phyloP scores from a whole-genome alignment of 2,888 invertebrate species.

The Opisthograptis luteolata region DNA sequence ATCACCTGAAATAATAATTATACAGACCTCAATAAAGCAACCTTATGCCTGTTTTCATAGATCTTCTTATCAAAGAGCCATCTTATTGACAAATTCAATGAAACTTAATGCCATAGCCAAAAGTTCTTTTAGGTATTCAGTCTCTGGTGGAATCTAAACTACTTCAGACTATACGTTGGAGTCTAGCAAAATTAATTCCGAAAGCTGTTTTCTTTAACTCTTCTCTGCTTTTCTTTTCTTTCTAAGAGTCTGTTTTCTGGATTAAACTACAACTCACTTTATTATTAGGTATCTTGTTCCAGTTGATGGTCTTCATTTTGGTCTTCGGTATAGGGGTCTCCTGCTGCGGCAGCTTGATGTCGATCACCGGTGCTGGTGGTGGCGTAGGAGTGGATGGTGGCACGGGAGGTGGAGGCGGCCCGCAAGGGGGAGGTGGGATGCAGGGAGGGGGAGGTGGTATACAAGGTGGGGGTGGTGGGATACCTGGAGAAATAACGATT shows the following conservation, averaged over 20 bases:
- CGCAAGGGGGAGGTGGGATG: constrained; percentile 65
- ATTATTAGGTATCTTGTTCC: constrained; percentile 97
- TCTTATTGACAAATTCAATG: no score
- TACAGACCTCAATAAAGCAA: no score
- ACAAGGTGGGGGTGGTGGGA: constrained; percentile 29
- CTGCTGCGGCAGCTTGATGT: constrained; percentile 91
- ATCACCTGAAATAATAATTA: constrained; percentile 85
- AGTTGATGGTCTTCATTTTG: constrained; percentile 99
- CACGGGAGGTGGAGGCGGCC: constrained; percentile 72
- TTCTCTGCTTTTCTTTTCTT: no score
- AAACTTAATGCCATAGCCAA: no score
- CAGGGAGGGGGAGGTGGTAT: constrained; percentile 41
- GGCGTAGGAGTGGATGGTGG: constrained; percentile 67
- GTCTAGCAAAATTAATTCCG: no score
- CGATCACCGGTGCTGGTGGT: constrained; percentile 65
- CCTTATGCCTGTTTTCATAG: no score
- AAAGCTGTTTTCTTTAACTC: no score
- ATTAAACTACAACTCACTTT: constrained; percentile 87
- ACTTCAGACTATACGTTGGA: no score
- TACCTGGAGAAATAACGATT: constrained; percentile 40
- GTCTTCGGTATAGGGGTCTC: constrained; percentile 96
- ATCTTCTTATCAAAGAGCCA: no score
- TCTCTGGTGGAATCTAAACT: no score
- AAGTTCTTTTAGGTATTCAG: no score
- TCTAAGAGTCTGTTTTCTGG: no score